These are phyloP conservation scores for Drosophila helvetica DNA, from an alignment of 2,888 invertebrate species.

Conservation along the genomic window DNA sequence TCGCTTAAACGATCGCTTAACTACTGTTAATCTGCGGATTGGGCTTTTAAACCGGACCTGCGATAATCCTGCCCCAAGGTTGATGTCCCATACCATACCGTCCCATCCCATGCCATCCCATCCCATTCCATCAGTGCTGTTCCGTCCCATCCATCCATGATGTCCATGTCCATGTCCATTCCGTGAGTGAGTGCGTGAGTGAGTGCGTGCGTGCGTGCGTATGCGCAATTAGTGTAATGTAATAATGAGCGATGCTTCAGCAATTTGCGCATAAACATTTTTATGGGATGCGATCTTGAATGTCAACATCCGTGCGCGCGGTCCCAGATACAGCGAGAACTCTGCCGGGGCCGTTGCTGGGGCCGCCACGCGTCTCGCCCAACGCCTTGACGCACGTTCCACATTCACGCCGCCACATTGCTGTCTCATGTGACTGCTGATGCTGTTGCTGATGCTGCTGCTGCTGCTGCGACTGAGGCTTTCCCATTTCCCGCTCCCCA, in stretches of 20 bases:
- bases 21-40: slow-evolving; percentile 73
- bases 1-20: slow-evolving; percentile 77
- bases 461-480: not conserved
- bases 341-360: no score
- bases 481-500: slow-evolving; percentile 10
- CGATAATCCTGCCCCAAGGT: slow-evolving; percentile 68
- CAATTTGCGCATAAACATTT: slow-evolving; percentile 56
- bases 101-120: not conserved
- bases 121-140: no score
- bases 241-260: slow-evolving; percentile 64
- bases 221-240: slow-evolving; percentile 75
- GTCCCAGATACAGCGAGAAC: not conserved
- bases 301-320: slow-evolving; percentile 57
- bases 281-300: slow-evolving; percentile 58
- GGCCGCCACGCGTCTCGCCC: slow-evolving; percentile 5
- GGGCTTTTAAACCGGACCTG: slow-evolving; percentile 35
- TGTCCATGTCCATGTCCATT: slow-evolving; percentile 49
- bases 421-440: not conserved
- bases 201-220: slow-evolving; percentile 70
- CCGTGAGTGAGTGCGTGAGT: slow-evolving; percentile 7
- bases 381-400: not conserved
- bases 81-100: slow-evolving; percentile 60
- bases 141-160: not conserved
- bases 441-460: no score
- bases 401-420: not conserved